Evolutionary conservation across 1,140 invertebrate species (phyloP).

Genomic region (Leptopilina boulardi): DNA sequence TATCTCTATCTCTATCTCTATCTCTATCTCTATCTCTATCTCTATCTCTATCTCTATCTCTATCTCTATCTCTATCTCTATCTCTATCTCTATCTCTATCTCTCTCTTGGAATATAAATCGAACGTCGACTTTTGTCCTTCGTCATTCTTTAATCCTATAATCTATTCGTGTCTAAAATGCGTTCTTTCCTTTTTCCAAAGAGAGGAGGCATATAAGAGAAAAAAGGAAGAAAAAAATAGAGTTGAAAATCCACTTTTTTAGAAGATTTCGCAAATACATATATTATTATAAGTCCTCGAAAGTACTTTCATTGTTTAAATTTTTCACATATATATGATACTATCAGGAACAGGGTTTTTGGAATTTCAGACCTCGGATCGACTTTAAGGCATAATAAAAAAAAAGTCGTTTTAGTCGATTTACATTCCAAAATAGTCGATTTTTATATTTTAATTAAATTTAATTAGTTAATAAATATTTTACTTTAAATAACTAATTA

Average conservation of each 20-base stretch:
- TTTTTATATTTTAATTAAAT: no score
- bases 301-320: conserved; percentile 14
- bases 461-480: no score
- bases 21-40: no score
- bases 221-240: neutral
- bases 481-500: no score
- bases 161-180: conserved; percentile 8
- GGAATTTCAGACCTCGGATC: no score
- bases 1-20: no score
- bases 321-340: neutral
- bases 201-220: neutral
- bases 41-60: no score
- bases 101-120: conserved; percentile 29
- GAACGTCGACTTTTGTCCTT: conserved; percentile 17
- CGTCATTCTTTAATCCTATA: conserved; percentile 21
- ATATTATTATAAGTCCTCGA: neutral
- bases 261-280: neutral
- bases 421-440: no score
- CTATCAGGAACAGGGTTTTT: neutral
- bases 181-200: neutral
- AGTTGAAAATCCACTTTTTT: neutral
- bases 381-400: no score
- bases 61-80: no score
- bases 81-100: no score
- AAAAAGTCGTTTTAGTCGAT: no score